Conservation (phyloP, 1,140 invertebrate species). For the Philopotamus ludificatus region DNA sequence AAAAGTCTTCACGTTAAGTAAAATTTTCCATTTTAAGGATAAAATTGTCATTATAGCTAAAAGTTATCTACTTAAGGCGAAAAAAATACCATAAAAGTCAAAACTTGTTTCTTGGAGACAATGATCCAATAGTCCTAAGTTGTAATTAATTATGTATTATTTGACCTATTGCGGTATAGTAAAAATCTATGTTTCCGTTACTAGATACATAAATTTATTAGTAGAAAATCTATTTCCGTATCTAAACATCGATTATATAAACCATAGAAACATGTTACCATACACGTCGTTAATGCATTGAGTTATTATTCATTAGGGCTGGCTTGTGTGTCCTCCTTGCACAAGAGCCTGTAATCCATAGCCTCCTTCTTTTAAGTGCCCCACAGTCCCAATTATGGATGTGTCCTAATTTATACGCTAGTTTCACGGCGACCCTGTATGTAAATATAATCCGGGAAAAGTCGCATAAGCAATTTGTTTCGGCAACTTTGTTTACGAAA, state of each 20-base stretch:
- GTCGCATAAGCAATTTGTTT: not conserved
- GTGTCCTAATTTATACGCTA: constrained; percentile 27
- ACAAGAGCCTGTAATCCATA: constrained; percentile 7
- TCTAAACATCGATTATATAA: too few relatives aligned
- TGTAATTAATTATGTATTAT: too few relatives aligned
- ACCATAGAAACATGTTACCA: too few relatives aligned
- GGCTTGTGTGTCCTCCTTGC: constrained; percentile 4
- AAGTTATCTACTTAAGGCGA: too few relatives aligned
- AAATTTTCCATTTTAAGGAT: too few relatives aligned
- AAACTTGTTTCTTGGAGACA: too few relatives aligned
- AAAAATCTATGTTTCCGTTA: not conserved
- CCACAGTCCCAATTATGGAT: constrained; percentile 26
- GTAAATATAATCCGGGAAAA: not conserved
- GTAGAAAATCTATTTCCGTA: not conserved
- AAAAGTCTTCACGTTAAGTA: too few relatives aligned
- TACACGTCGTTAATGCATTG: too few relatives aligned
- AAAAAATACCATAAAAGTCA: too few relatives aligned
- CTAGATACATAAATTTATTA: not conserved
- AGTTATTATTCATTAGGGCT: constrained; percentile 19
- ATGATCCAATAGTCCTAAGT: too few relatives aligned
- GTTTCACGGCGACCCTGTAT: not conserved
- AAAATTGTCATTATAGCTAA: too few relatives aligned
- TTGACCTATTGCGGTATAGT: not conserved
- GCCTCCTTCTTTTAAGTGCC: constrained; percentile 4
- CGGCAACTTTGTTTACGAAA: not conserved